Conservation (phyloP, 2,888 invertebrate genomes). For the Himalopsyche kuldschensis region DNA sequence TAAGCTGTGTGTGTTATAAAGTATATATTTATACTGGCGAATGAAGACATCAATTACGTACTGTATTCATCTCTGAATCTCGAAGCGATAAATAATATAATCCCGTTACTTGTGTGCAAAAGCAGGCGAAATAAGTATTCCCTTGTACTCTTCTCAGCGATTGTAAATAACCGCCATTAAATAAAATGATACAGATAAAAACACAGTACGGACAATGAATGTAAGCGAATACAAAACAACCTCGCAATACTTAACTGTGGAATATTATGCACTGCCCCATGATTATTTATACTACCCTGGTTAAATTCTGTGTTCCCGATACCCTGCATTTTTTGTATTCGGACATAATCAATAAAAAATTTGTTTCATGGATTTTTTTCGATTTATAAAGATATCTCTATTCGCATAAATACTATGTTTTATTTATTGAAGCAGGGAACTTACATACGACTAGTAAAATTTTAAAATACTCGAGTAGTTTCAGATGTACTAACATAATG, state of each 20-base stretch:
- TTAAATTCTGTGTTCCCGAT: neutral
- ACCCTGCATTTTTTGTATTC: neutral
- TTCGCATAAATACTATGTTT: too few species aligned
- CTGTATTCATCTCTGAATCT: neutral
- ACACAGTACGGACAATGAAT: constrained; percentile 16
- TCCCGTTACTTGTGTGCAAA: neutral
- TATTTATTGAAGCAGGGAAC: too few species aligned
- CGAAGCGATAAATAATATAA: neutral
- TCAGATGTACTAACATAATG: too few species aligned
- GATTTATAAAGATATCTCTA: too few species aligned
- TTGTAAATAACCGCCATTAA: constrained; percentile 31
- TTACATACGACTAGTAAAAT: too few species aligned
- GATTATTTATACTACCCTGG: neutral
- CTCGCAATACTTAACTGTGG: neutral
- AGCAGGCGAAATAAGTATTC: neutral
- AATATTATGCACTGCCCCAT: neutral
- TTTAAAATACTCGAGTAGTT: too few species aligned
- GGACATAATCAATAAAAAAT: too few species aligned
- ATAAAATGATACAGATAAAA: constrained; percentile 33
- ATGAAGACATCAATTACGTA: neutral
- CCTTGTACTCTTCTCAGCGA: constrained; percentile 3
- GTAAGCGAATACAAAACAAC: neutral
- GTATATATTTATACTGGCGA: too few species aligned
- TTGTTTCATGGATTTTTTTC: too few species aligned
- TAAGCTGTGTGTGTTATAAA: too few species aligned